Percentiles rank a stretch among this genome's conserved stretches.
Evolutionary conservation across 2,113 vertebrate species (phyloP).

Genomic region (Zosterops borbonicus): DNA sequence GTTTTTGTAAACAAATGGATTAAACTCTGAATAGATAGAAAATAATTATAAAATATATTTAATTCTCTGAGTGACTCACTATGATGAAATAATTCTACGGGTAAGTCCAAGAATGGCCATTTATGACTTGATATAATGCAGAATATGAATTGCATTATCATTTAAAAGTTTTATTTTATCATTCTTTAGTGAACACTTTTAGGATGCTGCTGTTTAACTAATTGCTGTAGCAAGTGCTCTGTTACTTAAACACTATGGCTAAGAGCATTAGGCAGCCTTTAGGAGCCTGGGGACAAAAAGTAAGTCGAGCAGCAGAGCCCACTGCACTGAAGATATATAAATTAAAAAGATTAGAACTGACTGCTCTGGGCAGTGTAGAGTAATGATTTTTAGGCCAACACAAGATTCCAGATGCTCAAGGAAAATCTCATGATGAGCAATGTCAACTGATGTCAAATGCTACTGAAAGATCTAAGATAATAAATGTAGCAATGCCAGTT

Average conservation of each 20-base stretch:
- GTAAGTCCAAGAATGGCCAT: background rate
- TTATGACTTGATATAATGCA: background rate
- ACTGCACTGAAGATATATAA: slow-evolving; percentile 27
- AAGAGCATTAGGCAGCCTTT: slow-evolving; percentile 8
- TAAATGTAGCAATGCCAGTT: background rate
- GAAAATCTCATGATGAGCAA: slow-evolving; percentile 34
- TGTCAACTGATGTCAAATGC: slow-evolving; percentile 58
- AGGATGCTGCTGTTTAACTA: slow-evolving; percentile 13
- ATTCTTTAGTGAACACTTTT: background rate
- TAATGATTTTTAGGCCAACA: slow-evolving; percentile 24
- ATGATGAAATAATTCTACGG: background rate
- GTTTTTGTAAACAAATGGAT: background rate
- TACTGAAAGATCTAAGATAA: slow-evolving; percentile 37
- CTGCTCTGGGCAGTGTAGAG: slow-evolving; percentile 40
- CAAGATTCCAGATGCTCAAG: slow-evolving; percentile 60
- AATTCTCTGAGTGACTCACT: background rate
- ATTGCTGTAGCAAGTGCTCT: background rate
- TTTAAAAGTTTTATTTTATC: background rate
- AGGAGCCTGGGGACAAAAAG: background rate
- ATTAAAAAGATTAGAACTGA: slow-evolving; percentile 60
- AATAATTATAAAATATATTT: background rate
- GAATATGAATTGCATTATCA: background rate
- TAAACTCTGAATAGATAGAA: background rate
- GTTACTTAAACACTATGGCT: slow-evolving; percentile 19
- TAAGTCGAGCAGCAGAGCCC: background rate